A percentile compares a stretch with the other conserved stretches of the same genome.
phyloP scores from a whole-genome alignment of 2,113 vertebrate genomes.

The Syrrhaptes paradoxus region DNA sequence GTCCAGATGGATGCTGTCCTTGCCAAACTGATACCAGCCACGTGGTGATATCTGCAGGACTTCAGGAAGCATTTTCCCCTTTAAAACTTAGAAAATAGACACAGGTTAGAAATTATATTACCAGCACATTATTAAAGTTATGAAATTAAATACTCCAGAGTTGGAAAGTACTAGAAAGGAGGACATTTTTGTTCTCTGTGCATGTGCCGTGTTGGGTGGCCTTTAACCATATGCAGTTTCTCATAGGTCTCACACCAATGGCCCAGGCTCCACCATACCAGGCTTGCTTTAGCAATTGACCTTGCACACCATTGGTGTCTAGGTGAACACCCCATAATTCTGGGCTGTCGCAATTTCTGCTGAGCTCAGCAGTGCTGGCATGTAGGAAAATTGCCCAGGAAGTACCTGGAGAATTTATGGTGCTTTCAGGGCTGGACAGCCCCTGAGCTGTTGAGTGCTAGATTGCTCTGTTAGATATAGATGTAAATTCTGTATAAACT shows the following conservation, averaged over 20 bases:
- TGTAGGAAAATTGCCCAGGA: neutral
- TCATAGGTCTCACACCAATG: neutral
- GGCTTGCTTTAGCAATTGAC: neutral
- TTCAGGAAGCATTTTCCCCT: neutral
- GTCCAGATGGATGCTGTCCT: neutral
- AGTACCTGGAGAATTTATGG: neutral
- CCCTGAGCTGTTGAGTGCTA: neutral
- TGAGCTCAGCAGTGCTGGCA: neutral
- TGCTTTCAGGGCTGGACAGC: neutral
- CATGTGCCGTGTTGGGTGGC: fast-evolving
- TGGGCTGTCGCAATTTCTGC: neutral
- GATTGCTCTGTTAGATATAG: neutral
- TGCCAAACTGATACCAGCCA: fast-evolving
- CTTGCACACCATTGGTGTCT: neutral
- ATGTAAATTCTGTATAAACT: neutral
- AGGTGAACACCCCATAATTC: neutral
- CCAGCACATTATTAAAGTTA: neutral
- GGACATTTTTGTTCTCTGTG: neutral
- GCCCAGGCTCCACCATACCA: neutral
- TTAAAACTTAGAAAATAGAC: neutral
- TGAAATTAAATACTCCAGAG: neutral
- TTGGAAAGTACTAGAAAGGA: neutral
- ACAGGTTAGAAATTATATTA: neutral
- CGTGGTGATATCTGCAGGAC: neutral
- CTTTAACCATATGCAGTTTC: neutral